These are phyloP conservation scores for Jaculus jaculus DNA, from an alignment of 2,113 vertebrate genomes.

Conservation along the genomic window DNA sequence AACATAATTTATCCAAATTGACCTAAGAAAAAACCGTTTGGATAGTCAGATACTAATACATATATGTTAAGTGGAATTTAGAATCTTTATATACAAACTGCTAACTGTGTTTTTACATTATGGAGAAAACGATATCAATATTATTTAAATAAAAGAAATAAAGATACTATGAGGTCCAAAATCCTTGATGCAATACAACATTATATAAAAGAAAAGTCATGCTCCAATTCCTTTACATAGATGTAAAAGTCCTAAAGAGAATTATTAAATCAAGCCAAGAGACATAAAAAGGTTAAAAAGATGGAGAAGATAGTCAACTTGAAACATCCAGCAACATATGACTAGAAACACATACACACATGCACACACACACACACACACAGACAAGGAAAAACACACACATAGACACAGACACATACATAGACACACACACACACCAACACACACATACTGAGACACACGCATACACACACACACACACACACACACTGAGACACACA, in stretches of 20 bases:
- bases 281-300: neutral
- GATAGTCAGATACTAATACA: slow-evolving; percentile 23
- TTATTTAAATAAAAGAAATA: neutral
- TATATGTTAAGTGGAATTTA: slow-evolving; percentile 22
- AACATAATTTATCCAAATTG: neutral
- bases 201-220: neutral
- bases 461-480: too few relatives aligned
- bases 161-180: neutral
- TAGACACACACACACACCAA: too few relatives aligned
- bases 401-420: too few relatives aligned
- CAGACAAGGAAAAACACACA: too few relatives aligned
- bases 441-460: too few relatives aligned
- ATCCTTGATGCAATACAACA: neutral
- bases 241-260: neutral
- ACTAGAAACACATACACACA: too few relatives aligned
- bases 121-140: slow-evolving; percentile 26
- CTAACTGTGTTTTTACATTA: neutral
- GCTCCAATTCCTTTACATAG: neutral
- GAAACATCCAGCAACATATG: too few relatives aligned
- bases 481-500: too few relatives aligned
- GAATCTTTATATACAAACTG: neutral
- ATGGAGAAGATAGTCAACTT: too few relatives aligned
- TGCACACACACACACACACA: too few relatives aligned
- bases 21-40: neutral
- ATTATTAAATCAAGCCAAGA: neutral